phyloP scores from a whole-genome alignment of 2,113 vertebrate genomes.

The Hippocampus abdominalis region DNA sequence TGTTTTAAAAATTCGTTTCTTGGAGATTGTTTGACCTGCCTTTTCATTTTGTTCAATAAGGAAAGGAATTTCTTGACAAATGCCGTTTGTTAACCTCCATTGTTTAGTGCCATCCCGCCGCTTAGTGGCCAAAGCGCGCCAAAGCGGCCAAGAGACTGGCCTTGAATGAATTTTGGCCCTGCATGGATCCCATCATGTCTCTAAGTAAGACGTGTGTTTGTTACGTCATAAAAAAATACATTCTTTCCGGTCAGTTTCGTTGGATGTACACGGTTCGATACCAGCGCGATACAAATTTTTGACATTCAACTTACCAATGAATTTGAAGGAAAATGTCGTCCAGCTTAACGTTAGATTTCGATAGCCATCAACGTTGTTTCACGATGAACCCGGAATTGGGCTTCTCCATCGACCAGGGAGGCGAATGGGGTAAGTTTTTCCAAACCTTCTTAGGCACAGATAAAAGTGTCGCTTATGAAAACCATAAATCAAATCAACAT shows the following conservation, averaged over 20 bases:
- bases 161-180: slow-evolving; percentile 23
- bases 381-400: slow-evolving; percentile 42
- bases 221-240: slow-evolving; percentile 20
- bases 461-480: neutral
- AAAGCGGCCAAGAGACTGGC: accelerated
- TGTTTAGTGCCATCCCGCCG: slow-evolving; percentile 21
- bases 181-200: slow-evolving; percentile 47
- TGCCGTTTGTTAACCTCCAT: neutral
- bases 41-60: neutral
- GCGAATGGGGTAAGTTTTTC: slow-evolving; percentile 70
- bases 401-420: slow-evolving; percentile 68
- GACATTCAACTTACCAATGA: slow-evolving; percentile 54
- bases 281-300: neutral
- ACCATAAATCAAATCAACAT: neutral
- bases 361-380: slow-evolving; percentile 31
- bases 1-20: no score
- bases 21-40: no score
- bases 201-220: slow-evolving; percentile 66
- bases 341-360: slow-evolving; percentile 54
- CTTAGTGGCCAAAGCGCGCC: slow-evolving; percentile 18
- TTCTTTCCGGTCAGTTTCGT: neutral
- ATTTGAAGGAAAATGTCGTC: slow-evolving; percentile 60
- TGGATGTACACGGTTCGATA: neutral
- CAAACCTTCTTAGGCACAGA: neutral
- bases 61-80: neutral